Evolutionary conservation across 2,797 vertebrate species (phyloP).

Genomic region (Rhinogobio ventralis): DNA sequence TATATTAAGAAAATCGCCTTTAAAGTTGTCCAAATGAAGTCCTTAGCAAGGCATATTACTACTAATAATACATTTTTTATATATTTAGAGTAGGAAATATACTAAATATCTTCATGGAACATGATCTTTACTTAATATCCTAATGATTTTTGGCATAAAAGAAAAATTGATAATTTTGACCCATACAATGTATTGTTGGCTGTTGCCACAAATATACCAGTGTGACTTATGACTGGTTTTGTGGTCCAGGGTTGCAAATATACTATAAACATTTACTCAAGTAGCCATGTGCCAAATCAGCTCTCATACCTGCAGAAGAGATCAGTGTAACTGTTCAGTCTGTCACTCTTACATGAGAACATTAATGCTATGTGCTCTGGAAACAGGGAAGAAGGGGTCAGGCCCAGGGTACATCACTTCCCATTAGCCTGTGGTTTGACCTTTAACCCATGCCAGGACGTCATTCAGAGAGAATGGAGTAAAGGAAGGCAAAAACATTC

Average conservation of each 20-base stretch:
- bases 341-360: slow-evolving; percentile 43
- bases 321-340: not conserved
- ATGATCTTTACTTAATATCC: no score
- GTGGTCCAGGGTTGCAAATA: not conserved
- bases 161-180: no score
- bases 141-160: no score
- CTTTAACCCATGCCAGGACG: slow-evolving; percentile 46
- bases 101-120: no score
- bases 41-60: no score
- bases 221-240: no score
- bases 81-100: no score
- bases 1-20: no score
- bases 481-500: slow-evolving; percentile 64
- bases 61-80: no score
- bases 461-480: not conserved
- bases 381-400: slow-evolving; percentile 63
- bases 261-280: not conserved
- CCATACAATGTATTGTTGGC: no score
- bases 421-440: slow-evolving; percentile 60
- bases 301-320: not conserved
- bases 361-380: slow-evolving; percentile 58
- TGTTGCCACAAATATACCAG: no score
- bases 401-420: slow-evolving; percentile 68
- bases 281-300: not conserved
- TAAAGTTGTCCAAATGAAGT: no score